Percentiles rank a stretch among this genome's conserved stretches.
Evolutionary conservation across 2,888 invertebrate species (phyloP).

Genomic region (Alsophila aescularia): DNA sequence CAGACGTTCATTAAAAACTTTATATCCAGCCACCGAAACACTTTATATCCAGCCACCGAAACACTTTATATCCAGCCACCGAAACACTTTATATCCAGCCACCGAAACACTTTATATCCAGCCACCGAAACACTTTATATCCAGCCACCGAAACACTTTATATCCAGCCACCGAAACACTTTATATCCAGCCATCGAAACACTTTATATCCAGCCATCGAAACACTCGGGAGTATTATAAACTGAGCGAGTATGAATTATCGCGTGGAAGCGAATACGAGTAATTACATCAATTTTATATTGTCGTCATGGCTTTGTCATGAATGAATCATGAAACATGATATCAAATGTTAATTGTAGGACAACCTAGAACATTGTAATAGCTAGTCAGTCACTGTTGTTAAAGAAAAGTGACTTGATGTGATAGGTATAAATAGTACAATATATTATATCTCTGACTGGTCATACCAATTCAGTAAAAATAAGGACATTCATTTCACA

Average conservation of each 20-base stretch:
- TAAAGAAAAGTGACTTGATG: not conserved
- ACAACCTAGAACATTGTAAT: not conserved
- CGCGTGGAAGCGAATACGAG: slow-evolving; percentile 8
- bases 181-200: no score
- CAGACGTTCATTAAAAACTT: no score
- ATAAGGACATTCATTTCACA: not conserved
- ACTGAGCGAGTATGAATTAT: not conserved
- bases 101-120: no score
- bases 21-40: no score
- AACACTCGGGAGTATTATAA: not conserved
- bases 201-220: no score
- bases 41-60: no score
- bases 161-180: no score
- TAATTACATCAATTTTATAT: slow-evolving; percentile 16
- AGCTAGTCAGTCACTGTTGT: not conserved
- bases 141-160: no score
- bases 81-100: no score
- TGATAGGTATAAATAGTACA: no score
- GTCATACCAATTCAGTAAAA: not conserved
- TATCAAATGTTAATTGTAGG: not conserved
- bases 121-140: no score
- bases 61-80: no score
- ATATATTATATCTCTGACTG: not conserved
- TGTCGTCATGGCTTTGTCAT: slow-evolving; percentile 11
- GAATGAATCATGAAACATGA: slow-evolving; percentile 10